Evolutionary conservation across 1,140 invertebrate genomes (phyloP), one percentile per base, ranked within the genome.

Genomic region (Parasteatoda tepidariorum): DNA sequence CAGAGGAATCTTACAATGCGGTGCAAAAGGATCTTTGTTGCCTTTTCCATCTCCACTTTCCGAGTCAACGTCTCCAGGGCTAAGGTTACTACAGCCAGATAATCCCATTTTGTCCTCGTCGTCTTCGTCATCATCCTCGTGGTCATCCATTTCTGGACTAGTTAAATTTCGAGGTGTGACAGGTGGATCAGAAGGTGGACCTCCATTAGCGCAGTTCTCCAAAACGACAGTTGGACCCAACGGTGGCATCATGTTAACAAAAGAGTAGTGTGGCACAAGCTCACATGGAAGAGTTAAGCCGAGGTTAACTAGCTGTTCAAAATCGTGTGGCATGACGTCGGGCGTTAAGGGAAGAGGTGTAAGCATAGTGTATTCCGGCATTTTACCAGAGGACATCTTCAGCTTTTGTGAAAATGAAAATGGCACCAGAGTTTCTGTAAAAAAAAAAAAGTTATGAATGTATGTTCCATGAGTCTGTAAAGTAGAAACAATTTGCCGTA

Each of bases 1-100:
- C 26, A 90, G 74, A 2, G 89, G 89, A 15, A 89, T 89, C 13
- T 84, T 88, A 33, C 89, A 89, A 41, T 89, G 86, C 2, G 89
- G 88, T 11, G 87, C 85, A 61, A 89, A 89, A 0, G 88, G 88
- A 62, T 88, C 86, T 18, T 82, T 85, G 9, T 54, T 34, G 5
- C 22, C n/a, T 33, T 82, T 82, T 11, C 18, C 11, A 1, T 59
- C 54, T 1, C 22, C 18, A 9, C 31, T 24, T 18, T 64, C 68
- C 3, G 59, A 48, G 24, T 67, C 64, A 3, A 22, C 59, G 4
- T 70, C 71, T 15, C 54, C 71, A 15, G 24, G 55, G 2, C 54
- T 48, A n/a, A 24, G 30, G 22, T 64, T 55, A 31, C 38, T 73
- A 18, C 31, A 38, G 15, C 55, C 59, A 3, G 48, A 41, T 2